These are phyloP conservation scores for Ceratoteleas bidentatus DNA, from an alignment of 1,140 invertebrate species.

Conservation along the genomic window DNA sequence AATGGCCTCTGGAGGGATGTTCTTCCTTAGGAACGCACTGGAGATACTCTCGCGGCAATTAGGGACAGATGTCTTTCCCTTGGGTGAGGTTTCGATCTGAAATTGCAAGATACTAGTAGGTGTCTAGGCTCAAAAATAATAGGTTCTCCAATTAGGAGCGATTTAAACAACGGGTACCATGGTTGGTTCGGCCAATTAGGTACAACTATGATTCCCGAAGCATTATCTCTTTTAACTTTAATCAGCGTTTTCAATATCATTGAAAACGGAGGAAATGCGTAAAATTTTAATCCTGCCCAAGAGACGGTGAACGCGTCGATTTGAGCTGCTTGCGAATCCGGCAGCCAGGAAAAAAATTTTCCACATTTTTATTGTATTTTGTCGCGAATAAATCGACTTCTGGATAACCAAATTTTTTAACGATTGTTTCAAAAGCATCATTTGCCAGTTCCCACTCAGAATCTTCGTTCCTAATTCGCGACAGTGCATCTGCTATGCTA, in stretches of 20 bases:
- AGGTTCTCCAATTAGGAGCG: neutral
- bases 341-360: constrained; percentile 51
- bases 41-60: constrained; percentile 21
- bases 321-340: constrained; percentile 26
- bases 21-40: neutral
- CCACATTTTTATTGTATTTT: constrained; percentile 44
- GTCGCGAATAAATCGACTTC: constrained; percentile 59
- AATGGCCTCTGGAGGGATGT: constrained; percentile 1
- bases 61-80: constrained; percentile 16
- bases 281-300: constrained; percentile 31
- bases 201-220: constrained; percentile 17
- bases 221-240: constrained; percentile 24
- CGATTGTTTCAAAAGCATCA: neutral
- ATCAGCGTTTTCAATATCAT: constrained; percentile 2
- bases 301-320: constrained; percentile 55
- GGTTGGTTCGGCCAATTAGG: constrained; percentile 20
- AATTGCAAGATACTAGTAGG: neutral
- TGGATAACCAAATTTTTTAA: constrained; percentile 40
- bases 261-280: constrained; percentile 28
- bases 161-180: constrained; percentile 24
- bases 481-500: constrained; percentile 3
- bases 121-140: constrained; percentile 17
- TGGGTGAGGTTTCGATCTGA: constrained; percentile 3
- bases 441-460: constrained; percentile 13
- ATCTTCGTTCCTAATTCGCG: constrained; percentile 34